phyloP scores from a whole-genome alignment of 2,113 vertebrate genomes.

The Sinocyclocheilus maitianheensis region DNA sequence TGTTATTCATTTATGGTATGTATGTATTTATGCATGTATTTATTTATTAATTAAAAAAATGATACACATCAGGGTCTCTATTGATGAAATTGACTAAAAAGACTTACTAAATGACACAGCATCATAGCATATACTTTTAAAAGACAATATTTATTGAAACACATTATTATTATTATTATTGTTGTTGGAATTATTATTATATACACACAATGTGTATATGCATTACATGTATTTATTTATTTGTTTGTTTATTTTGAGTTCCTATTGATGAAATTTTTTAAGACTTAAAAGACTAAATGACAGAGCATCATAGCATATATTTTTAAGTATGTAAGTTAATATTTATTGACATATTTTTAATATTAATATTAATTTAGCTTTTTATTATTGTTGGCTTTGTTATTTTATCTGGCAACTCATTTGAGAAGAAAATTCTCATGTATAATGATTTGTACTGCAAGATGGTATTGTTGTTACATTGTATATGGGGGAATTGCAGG shows the following conservation, averaged over 20 bases:
- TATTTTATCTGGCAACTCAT: neutral
- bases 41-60: no score
- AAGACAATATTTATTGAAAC: neutral
- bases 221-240: no score
- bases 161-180: neutral
- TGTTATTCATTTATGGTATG: no score
- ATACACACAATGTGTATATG: no score
- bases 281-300: no score
- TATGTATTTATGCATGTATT: no score
- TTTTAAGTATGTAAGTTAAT: neutral
- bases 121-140: neutral
- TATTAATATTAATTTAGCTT: no score
- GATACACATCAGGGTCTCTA: no score
- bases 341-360: neutral
- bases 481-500: neutral
- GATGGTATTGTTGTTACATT: neutral
- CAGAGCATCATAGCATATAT: no score
- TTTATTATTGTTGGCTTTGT: neutral
- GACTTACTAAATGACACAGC: neutral
- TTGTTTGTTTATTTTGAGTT: no score
- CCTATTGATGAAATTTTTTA: no score
- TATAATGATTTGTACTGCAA: neutral
- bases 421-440: neutral
- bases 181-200: neutral
- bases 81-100: neutral